Conservation (phyloP, 2,113 vertebrate genomes). For the Felis chaus region DNA sequence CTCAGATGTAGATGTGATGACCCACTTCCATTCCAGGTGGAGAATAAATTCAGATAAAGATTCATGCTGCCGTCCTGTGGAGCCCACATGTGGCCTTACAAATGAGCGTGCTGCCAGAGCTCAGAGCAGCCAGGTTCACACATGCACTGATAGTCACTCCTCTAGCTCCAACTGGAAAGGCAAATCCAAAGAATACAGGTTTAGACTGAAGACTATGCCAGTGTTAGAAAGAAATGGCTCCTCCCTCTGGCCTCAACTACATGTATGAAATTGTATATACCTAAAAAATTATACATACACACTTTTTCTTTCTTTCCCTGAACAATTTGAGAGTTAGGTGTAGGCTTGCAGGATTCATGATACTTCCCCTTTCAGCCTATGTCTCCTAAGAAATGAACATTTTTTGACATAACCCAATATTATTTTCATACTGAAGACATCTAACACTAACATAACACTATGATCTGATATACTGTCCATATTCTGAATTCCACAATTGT, state of each 20-base stretch:
- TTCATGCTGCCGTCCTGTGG: not conserved
- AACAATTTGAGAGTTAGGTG: not conserved
- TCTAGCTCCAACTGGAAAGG: not conserved
- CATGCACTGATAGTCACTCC: not conserved
- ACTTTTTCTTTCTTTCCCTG: not conserved
- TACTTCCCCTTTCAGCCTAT: not conserved
- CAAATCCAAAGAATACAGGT: not conserved
- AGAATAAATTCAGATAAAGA: not conserved
- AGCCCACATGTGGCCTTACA: not conserved
- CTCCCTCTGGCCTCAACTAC: not conserved
- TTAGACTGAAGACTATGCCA: not conserved
- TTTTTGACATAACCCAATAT: not conserved
- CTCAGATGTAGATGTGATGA: slow-evolving; percentile 39
- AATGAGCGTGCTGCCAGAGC: not conserved
- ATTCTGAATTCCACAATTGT: not conserved
- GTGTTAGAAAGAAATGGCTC: not conserved
- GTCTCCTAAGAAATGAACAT: slow-evolving; percentile 8
- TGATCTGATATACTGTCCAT: not conserved
- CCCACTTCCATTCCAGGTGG: slow-evolving; percentile 28
- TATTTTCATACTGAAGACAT: not conserved
- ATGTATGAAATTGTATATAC: not conserved
- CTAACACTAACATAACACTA: not conserved
- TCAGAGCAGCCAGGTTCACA: not conserved
- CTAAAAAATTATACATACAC: not conserved
- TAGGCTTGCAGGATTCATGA: not conserved